Percentiles rank a stretch among this genome's conserved stretches.
These are phyloP conservation scores for Psittacula cyanocephala DNA, from an alignment of 2,113 vertebrate species.

Conservation along the genomic window DNA sequence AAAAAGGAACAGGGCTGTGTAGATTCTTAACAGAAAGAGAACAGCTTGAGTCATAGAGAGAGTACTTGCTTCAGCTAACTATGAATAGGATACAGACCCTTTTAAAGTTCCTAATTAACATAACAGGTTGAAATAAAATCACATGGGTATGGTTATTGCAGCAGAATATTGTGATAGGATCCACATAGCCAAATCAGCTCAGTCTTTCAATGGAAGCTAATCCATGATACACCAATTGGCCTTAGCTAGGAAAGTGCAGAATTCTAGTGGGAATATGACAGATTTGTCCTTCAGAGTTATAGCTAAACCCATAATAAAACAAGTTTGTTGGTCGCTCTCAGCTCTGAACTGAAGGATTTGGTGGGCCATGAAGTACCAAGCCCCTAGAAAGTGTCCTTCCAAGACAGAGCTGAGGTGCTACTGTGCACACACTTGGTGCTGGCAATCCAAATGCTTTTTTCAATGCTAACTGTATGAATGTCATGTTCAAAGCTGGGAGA, in stretches of 20 bases:
- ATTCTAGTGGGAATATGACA: not conserved
- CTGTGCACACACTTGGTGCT: not conserved
- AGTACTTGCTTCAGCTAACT: not conserved
- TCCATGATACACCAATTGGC: not conserved
- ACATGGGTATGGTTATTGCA: not conserved
- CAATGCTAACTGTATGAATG: not conserved
- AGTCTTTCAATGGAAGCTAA: not conserved
- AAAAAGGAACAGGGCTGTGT: not conserved
- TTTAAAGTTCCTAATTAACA: not conserved
- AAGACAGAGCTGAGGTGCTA: not conserved
- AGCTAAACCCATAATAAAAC: not conserved
- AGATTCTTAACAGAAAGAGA: conserved; percentile 61
- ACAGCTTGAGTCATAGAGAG: not conserved
- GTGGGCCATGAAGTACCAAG: not conserved
- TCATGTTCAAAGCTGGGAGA: not conserved
- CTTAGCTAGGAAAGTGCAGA: not conserved
- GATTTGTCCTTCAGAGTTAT: not conserved
- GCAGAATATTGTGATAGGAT: not conserved
- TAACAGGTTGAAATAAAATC: not conserved
- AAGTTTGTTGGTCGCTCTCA: not conserved
- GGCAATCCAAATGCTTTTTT: not conserved
- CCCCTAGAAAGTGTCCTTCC: not conserved
- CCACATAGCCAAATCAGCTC: not conserved
- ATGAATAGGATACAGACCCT: not conserved
- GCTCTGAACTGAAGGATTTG: not conserved